phyloP scores from a whole-genome alignment of 2,113 vertebrate species.

The Bubo blakistoni region DNA sequence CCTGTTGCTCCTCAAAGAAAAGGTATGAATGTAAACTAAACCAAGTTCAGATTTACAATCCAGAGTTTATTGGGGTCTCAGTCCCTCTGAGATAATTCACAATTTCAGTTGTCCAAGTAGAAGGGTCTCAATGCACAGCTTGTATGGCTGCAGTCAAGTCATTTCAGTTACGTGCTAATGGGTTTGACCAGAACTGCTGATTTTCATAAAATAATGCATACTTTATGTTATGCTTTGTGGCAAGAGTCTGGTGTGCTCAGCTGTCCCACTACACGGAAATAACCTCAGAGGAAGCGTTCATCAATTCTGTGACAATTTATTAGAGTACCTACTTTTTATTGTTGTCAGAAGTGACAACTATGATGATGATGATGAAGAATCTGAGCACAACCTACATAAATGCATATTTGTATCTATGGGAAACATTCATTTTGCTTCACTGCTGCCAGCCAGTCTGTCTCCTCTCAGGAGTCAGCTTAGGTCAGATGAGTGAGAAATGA shows the following conservation, averaged over 20 bases:
- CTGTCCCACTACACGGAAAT: neutral
- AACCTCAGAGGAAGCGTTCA: neutral
- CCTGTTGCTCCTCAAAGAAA: neutral
- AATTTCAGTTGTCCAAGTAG: neutral
- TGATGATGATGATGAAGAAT: neutral
- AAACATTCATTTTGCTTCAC: neutral
- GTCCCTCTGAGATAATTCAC: neutral
- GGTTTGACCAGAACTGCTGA: neutral
- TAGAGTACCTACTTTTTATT: neutral
- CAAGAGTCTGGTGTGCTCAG: neutral
- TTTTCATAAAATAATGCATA: neutral
- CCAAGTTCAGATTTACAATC: neutral
- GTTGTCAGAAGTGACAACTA: neutral
- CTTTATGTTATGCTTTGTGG: neutral
- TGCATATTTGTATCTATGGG: neutral
- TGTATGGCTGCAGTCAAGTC: neutral
- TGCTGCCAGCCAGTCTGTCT: slow-evolving; percentile 9
- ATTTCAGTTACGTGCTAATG: neutral
- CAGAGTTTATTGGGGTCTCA: neutral
- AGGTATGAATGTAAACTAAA: neutral
- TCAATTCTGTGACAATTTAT: neutral
- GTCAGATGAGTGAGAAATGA: neutral
- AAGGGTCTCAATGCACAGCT: neutral
- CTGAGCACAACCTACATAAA: neutral
- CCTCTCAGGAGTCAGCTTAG: neutral